These are phyloP conservation scores for Limnodromus scolopaceus DNA, from an alignment of 2,797 vertebrate species.

Conservation along the genomic window DNA sequence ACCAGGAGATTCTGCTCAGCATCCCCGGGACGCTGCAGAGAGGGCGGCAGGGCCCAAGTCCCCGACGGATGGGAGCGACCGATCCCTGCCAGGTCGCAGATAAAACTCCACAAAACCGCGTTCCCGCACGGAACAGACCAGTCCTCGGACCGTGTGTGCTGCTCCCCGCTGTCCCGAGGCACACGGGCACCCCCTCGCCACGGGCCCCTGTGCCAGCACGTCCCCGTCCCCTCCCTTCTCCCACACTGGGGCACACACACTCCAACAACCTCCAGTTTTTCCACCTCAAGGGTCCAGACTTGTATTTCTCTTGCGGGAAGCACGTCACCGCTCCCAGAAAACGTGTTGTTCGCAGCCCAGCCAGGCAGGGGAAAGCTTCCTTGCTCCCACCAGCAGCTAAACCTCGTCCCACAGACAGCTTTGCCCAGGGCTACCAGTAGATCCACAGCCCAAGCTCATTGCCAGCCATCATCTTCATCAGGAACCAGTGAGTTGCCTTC, in stretches of 20 bases:
- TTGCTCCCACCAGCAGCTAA: not conserved
- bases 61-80: rapidly evolving
- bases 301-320: not conserved
- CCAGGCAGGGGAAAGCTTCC: not conserved
- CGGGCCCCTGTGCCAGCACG: rapidly evolving
- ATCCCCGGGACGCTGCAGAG: not conserved
- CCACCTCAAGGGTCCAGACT: not conserved
- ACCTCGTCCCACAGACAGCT: not conserved
- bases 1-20: not conserved
- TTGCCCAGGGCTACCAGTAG: not conserved
- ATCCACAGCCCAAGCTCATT: not conserved
- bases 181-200: rapidly evolving
- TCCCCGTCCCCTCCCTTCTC: rapidly evolving
- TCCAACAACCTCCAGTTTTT: not conserved
- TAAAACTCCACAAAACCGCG: rapidly evolving
- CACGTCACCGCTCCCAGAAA: rapidly evolving
- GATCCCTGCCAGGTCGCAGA: not conserved
- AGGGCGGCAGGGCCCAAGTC: not conserved
- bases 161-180: rapidly evolving
- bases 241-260: rapidly evolving
- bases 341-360: rapidly evolving
- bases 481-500: not conserved
- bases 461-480: not conserved
- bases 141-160: rapidly evolving
- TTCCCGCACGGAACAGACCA: rapidly evolving